Percentiles rank a stretch among this genome's conserved stretches.
Evolutionary conservation across 2,888 invertebrate species (phyloP).

Genomic region (Aphodius granarius): DNA sequence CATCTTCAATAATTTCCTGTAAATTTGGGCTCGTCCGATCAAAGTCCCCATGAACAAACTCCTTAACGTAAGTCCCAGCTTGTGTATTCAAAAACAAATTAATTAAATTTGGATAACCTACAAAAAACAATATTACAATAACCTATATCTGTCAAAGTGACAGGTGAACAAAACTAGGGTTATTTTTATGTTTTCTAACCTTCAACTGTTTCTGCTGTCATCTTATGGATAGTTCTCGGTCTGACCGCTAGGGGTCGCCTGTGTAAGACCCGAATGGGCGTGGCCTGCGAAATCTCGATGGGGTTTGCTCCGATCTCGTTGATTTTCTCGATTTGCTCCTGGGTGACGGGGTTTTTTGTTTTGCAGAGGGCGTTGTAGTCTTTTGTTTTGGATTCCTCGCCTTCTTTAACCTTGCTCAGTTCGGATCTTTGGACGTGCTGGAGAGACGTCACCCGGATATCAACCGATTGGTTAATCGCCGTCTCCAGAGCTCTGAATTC

Average conservation of each 20-base stretch:
- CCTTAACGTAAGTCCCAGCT: slow-evolving; percentile 96
- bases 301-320: slow-evolving; percentile 44
- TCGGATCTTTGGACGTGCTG: slow-evolving; percentile 68
- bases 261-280: slow-evolving; percentile 90
- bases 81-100: slow-evolving; percentile 73
- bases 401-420: slow-evolving; percentile 72
- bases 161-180: neutral
- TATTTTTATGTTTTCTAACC: slow-evolving; percentile 41
- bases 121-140: neutral
- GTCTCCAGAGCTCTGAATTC: slow-evolving; percentile 61
- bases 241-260: slow-evolving; percentile 75
- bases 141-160: neutral
- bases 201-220: slow-evolving; percentile 61
- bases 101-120: slow-evolving; percentile 60
- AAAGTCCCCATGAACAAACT: slow-evolving; percentile 96
- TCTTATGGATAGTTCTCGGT: slow-evolving; percentile 65
- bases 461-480: slow-evolving; percentile 61
- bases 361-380: slow-evolving; percentile 80
- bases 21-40: slow-evolving; percentile 83
- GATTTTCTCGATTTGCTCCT: slow-evolving; percentile 58
- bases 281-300: slow-evolving; percentile 74
- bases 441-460: slow-evolving; percentile 63
- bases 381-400: slow-evolving; percentile 88
- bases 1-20: slow-evolving; percentile 64
- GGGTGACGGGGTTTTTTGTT: slow-evolving; percentile 51